These are phyloP conservation scores for Crossocerus cetratus DNA, from an alignment of 2,888 invertebrate genomes.

Conservation along the genomic window DNA sequence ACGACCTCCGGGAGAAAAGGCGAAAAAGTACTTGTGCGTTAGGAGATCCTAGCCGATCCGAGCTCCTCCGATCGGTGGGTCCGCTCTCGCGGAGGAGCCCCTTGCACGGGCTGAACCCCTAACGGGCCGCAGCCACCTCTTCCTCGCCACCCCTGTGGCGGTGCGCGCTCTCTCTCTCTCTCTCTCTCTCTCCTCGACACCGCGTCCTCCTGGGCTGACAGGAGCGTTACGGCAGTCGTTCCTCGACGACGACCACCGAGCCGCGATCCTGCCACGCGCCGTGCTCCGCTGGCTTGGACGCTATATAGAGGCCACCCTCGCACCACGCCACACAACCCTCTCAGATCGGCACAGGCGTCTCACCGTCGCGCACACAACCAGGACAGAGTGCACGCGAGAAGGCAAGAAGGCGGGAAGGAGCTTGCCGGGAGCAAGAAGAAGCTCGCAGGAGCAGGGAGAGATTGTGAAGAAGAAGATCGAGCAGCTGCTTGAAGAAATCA, in stretches of 20 bases:
- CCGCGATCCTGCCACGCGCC: conserved; percentile 3
- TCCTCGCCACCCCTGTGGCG: not conserved
- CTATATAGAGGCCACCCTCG: not conserved
- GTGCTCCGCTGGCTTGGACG: not conserved
- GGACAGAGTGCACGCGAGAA: not conserved
- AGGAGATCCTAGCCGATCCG: not conserved
- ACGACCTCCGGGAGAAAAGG: conserved; percentile 66
- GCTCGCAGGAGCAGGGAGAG: too few relatives aligned
- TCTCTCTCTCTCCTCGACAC: conserved; percentile 14
- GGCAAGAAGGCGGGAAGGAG: not conserved
- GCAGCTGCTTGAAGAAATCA: too few relatives aligned
- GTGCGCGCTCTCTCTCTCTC: conserved; percentile 11
- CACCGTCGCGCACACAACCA: not conserved
- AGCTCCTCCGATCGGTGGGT: too few relatives aligned
- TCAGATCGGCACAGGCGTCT: not conserved
- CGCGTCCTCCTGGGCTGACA: conserved; percentile 8
- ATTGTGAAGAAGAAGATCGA: too few relatives aligned
- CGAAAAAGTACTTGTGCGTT: conserved; percentile 67
- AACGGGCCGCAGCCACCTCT: conserved; percentile 15
- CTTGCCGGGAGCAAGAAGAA: too few relatives aligned
- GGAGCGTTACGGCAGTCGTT: conserved; percentile 5
- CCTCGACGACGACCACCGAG: conserved; percentile 1
- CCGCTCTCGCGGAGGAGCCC: too few relatives aligned
- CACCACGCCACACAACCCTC: not conserved
- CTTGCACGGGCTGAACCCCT: not conserved